A percentile compares a stretch with the other conserved stretches of the same genome.
phyloP scores from a whole-genome alignment of 2,113 vertebrate species.

The Mesitornis unicolor region DNA sequence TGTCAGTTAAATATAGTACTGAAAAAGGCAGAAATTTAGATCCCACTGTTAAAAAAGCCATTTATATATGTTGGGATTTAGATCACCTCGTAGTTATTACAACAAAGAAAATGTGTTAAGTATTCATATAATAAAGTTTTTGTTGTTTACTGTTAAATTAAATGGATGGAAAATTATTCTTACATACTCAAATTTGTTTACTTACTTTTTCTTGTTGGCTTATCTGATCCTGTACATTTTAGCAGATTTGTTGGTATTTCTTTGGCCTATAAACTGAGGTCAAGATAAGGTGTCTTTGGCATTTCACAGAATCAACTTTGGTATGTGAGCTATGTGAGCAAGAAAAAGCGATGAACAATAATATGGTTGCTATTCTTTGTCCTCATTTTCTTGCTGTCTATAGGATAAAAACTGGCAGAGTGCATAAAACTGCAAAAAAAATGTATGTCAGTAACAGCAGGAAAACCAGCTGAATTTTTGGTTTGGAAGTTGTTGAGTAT shows the following conservation, averaged over 20 bases:
- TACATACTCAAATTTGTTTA: neutral
- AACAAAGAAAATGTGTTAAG: neutral
- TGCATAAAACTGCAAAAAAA: neutral
- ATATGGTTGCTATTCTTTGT: neutral
- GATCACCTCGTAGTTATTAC: neutral
- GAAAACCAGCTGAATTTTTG: neutral
- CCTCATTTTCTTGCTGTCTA: neutral
- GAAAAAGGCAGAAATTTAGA: neutral
- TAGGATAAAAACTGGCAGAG: neutral
- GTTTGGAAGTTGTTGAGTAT: neutral
- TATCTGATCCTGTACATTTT: neutral
- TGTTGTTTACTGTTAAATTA: neutral
- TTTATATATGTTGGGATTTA: neutral
- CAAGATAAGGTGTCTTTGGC: neutral
- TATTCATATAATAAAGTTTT: neutral
- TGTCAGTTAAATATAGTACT: neutral
- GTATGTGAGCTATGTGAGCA: neutral
- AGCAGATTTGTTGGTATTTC: neutral
- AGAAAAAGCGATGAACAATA: neutral
- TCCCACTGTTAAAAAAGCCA: neutral
- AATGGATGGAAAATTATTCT: neutral
- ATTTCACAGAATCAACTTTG: neutral
- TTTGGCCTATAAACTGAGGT: neutral
- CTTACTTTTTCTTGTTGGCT: neutral
- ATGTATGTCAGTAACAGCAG: neutral